Conservation (phyloP, 2,113 vertebrate genomes). For the Lepisosteus osseus region DNA sequence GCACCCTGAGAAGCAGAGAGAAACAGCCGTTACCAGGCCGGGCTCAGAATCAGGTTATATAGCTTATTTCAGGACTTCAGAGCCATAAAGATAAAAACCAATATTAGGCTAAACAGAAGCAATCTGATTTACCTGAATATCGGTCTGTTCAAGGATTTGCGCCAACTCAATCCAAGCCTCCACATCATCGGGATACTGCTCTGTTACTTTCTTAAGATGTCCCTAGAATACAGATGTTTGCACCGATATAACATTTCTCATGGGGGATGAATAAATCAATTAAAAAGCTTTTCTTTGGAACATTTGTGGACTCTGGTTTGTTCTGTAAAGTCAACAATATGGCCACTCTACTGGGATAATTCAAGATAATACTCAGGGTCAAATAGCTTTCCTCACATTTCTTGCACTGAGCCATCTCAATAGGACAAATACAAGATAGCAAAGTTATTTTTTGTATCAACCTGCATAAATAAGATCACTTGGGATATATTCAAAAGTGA, state of each 20-base stretch:
- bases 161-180: conserved; percentile 98
- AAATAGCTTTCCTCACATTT: no score
- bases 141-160: conserved; percentile 95
- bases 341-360: no score
- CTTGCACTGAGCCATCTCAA: background rate
- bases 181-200: conserved; percentile 96
- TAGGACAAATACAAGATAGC: no score
- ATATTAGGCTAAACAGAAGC: background rate
- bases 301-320: no score
- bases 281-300: no score
- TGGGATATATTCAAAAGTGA: no score
- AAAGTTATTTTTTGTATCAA: no score
- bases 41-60: no score
- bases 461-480: no score
- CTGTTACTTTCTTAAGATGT: conserved; percentile 95
- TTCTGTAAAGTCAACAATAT: no score
- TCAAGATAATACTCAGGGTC: no score
- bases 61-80: background rate
- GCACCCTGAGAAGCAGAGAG: conserved; percentile 70
- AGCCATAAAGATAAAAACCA: no score
- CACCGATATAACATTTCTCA: background rate
- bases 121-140: conserved; percentile 77
- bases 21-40: background rate
- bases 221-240: conserved; percentile 64
- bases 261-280: background rate